These are phyloP conservation scores for Phaenicophaeus curvirostris DNA, from an alignment of 2,797 vertebrate genomes.

Conservation along the genomic window DNA sequence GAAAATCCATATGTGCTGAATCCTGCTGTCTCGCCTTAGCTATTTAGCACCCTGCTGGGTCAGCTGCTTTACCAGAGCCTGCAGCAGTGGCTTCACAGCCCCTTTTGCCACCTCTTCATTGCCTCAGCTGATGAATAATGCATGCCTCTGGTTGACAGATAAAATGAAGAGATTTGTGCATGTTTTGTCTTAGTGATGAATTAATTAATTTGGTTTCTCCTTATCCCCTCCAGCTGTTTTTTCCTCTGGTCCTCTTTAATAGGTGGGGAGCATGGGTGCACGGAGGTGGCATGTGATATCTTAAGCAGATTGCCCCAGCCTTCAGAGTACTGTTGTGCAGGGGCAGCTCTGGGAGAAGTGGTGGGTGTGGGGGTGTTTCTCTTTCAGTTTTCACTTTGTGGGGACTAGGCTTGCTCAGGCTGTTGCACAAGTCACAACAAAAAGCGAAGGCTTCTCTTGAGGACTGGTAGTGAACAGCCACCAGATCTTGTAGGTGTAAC, in stretches of 20 bases:
- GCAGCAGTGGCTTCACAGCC: slow-evolving; percentile 37
- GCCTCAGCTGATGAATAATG: slow-evolving; percentile 72
- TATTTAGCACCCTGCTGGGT: slow-evolving; percentile 18
- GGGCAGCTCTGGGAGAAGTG: not conserved
- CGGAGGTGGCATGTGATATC: not conserved
- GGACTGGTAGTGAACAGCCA: not conserved
- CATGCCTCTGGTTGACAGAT: slow-evolving; percentile 64
- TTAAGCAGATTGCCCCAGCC: not conserved
- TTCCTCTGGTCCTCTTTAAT: not conserved
- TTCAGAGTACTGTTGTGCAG: not conserved
- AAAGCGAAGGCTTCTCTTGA: not conserved
- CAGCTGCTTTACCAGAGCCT: slow-evolving; percentile 42
- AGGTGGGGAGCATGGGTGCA: not conserved
- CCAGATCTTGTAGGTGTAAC: not conserved
- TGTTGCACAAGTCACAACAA: not conserved
- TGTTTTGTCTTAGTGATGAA: slow-evolving; percentile 70
- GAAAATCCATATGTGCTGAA: not conserved
- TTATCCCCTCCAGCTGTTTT: slow-evolving; percentile 13
- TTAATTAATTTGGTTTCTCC: slow-evolving; percentile 71
- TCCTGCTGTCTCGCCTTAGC: not conserved
- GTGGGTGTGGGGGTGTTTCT: not conserved
- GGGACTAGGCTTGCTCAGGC: not conserved
- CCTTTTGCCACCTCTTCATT: slow-evolving; percentile 43
- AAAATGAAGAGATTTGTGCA: slow-evolving; percentile 72
- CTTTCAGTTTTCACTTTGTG: not conserved